Evolutionary conservation across 2,797 vertebrate genomes (phyloP).

Genomic region (Lagocephalus sceleratus): DNA sequence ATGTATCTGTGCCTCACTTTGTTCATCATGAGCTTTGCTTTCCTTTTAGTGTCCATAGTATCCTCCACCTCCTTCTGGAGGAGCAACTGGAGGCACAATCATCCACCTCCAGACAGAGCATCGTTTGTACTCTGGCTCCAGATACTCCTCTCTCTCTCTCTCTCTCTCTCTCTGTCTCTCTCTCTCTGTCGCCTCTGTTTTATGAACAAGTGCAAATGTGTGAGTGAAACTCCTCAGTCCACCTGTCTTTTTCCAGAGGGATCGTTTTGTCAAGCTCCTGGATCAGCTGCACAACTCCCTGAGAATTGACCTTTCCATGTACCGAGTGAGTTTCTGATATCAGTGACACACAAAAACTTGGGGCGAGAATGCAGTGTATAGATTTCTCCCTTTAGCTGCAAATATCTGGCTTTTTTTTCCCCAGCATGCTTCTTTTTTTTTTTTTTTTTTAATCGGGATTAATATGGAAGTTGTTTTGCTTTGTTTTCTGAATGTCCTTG

Average conservation of each 20-base stretch:
- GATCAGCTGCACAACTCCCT: constrained; percentile 98
- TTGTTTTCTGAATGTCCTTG: constrained; percentile 2
- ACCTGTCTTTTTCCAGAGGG: constrained; percentile 76
- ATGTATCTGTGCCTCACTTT: too few relatives aligned
- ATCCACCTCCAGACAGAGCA: neutral
- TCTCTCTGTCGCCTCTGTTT: neutral
- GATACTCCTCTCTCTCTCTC: constrained; percentile 3
- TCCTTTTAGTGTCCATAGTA: neutral
- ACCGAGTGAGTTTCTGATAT: constrained; percentile 82
- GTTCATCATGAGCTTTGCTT: neutral
- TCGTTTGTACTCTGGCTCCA: constrained; percentile 3
- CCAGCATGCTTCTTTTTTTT: too few relatives aligned
- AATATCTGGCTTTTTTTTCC: too few relatives aligned
- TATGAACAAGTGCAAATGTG: neutral
- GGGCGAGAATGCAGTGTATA: too few relatives aligned
- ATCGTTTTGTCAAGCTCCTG: constrained; percentile 93
- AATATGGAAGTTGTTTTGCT: too few relatives aligned
- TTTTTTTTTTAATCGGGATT: too few relatives aligned
- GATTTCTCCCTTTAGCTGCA: too few relatives aligned
- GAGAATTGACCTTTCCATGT: constrained; percentile 95
- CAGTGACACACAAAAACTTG: neutral
- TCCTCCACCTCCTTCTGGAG: neutral
- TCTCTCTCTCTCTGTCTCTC: too few relatives aligned
- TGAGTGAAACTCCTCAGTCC: neutral
- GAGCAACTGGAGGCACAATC: too few relatives aligned